phyloP scores from a whole-genome alignment of 23 tunicate genomes.

The Halocynthia roretzi region DNA sequence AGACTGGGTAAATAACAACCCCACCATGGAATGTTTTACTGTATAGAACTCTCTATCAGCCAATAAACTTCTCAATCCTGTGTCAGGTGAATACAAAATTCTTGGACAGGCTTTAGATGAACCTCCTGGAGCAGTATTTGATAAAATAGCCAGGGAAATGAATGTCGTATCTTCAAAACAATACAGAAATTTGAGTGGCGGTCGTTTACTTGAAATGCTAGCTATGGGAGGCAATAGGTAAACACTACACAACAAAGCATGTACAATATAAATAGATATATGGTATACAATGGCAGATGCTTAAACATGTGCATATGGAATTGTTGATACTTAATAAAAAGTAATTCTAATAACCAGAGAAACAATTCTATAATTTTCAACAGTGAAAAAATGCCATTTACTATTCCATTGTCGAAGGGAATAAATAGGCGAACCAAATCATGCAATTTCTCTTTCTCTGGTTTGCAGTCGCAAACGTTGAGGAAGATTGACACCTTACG shows the following conservation, averaged over 20 bases:
- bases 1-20: constrained; percentile 37
- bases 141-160: constrained; percentile 65
- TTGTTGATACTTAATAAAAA: background rate
- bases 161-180: background rate
- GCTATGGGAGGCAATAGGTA: constrained; percentile 59
- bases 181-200: constrained; percentile 20
- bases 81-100: constrained; percentile 44
- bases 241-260: background rate
- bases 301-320: background rate
- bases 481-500: background rate
- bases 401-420: constrained; percentile 21
- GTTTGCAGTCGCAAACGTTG: constrained; percentile 42
- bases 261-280: too few relatives aligned
- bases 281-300: too few relatives aligned
- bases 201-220: constrained; percentile 38
- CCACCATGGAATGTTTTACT: background rate
- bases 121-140: constrained; percentile 91
- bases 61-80: background rate
- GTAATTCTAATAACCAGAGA: background rate
- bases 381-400: constrained; percentile 17
- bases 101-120: constrained; percentile 70
- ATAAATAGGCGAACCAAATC: background rate
- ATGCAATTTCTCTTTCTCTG: constrained; percentile 80
- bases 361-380: background rate
- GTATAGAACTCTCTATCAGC: background rate